phyloP scores from a whole-genome alignment of 2,888 invertebrate genomes.

The Catocala nupta region DNA sequence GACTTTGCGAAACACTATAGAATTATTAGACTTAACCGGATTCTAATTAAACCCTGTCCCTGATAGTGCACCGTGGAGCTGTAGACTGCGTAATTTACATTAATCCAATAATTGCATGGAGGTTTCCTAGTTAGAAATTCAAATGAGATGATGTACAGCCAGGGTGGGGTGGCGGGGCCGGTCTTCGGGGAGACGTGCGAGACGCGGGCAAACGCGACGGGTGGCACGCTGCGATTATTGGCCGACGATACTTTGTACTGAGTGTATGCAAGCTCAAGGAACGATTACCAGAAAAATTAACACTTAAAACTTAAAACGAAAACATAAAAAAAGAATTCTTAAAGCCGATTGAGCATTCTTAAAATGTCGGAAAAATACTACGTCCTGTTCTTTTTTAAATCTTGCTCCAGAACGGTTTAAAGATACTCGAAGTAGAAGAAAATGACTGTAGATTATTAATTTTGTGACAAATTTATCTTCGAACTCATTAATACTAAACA shows the following conservation, averaged over 20 bases:
- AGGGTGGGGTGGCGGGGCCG: conserved; percentile 69
- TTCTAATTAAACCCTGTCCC: conserved; percentile 86
- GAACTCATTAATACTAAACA: too few species aligned
- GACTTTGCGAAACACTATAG: conserved; percentile 69
- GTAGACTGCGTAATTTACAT: conserved; percentile 96
- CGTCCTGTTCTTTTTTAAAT: too few species aligned
- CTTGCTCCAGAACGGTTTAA: too few species aligned
- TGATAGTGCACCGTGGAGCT: conserved; percentile 86
- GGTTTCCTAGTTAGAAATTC: conserved; percentile 97
- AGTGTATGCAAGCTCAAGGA: conserved; percentile 28
- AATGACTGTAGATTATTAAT: too few species aligned
- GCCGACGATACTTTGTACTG: conserved; percentile 39
- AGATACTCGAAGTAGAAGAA: too few species aligned
- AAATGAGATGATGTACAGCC: conserved; percentile 93
- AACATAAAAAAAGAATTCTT: too few species aligned
- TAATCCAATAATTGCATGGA: conserved; percentile 97
- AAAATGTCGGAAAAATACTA: too few species aligned
- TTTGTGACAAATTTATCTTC: too few species aligned
- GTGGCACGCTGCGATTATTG: conserved; percentile 65
- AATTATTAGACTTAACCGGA: conserved; percentile 85
- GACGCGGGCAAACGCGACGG: conserved; percentile 71
- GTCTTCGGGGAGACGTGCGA: conserved; percentile 73
- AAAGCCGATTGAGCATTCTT: too few species aligned
- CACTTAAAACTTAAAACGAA: too few species aligned
- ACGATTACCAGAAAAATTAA: not conserved